phyloP scores from a whole-genome alignment of 2,888 invertebrate species.

The Lithophane semibrunnea region DNA sequence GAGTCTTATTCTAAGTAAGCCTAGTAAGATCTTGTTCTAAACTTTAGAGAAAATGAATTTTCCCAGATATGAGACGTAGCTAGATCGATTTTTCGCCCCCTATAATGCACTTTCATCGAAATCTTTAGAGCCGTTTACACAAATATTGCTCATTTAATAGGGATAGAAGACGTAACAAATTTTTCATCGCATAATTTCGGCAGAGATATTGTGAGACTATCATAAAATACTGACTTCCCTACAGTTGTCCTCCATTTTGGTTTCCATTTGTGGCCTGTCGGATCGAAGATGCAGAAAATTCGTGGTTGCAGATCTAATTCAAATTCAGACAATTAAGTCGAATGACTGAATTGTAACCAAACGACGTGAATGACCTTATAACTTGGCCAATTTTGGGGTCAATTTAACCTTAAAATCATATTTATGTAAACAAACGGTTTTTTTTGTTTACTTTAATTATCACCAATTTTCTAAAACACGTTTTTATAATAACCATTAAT shows the following conservation, averaged over 20 bases:
- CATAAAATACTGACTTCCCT: too few relatives aligned
- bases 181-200: background rate
- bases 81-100: too few relatives aligned
- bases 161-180: background rate
- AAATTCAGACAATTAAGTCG: too few relatives aligned
- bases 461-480: conserved; percentile 12
- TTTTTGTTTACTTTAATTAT: background rate
- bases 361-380: background rate
- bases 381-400: background rate
- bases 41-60: too few relatives aligned
- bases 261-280: background rate
- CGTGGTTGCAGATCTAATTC: background rate
- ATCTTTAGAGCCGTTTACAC: too few relatives aligned
- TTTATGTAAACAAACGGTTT: background rate
- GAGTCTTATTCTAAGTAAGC: too few relatives aligned
- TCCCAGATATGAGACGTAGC: too few relatives aligned
- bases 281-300: background rate
- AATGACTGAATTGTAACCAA: background rate
- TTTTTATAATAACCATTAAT: conserved; percentile 25
- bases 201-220: background rate
- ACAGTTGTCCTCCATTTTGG: too few relatives aligned
- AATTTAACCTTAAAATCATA: background rate
- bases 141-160: too few relatives aligned
- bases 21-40: too few relatives aligned
- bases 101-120: too few relatives aligned